These are phyloP conservation scores for Scaptomyza polygonia DNA, from an alignment of 2,888 invertebrate species.

Conservation along the genomic window DNA sequence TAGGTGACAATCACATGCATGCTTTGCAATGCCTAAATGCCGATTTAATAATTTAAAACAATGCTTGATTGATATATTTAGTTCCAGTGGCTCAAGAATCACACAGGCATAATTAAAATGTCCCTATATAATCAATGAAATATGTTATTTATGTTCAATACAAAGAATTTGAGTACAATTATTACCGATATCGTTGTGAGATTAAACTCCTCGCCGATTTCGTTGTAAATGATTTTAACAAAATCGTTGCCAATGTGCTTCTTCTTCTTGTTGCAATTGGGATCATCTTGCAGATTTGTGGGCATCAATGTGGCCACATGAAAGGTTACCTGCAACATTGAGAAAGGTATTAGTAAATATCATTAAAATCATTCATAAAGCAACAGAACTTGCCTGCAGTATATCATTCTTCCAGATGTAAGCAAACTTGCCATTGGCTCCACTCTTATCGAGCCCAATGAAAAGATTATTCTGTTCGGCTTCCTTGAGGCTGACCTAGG, in stretches of 20 bases:
- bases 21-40: conserved; percentile 90
- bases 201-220: conserved; percentile 96
- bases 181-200: conserved; percentile 94
- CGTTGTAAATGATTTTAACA: conserved; percentile 99
- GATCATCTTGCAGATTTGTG: conserved; percentile 90
- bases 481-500: conserved; percentile 92
- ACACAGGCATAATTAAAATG: conserved; percentile 97
- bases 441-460: conserved; percentile 92
- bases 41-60: no score
- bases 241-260: conserved; percentile 97
- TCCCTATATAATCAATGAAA: conserved; percentile 87
- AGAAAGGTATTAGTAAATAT: not conserved
- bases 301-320: conserved; percentile 99
- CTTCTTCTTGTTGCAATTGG: conserved; percentile 95
- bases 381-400: conserved; percentile 86
- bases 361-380: not conserved
- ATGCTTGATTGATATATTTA: conserved; percentile 93
- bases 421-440: conserved; percentile 96
- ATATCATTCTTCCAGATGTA: conserved; percentile 98
- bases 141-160: not conserved
- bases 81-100: conserved; percentile 94
- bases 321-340: conserved; percentile 89
- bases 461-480: conserved; percentile 92
- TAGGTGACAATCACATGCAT: conserved; percentile 89
- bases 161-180: not conserved